These are phyloP conservation scores for Staurois parvus DNA, from an alignment of 2,797 vertebrate species.

Conservation along the genomic window DNA sequence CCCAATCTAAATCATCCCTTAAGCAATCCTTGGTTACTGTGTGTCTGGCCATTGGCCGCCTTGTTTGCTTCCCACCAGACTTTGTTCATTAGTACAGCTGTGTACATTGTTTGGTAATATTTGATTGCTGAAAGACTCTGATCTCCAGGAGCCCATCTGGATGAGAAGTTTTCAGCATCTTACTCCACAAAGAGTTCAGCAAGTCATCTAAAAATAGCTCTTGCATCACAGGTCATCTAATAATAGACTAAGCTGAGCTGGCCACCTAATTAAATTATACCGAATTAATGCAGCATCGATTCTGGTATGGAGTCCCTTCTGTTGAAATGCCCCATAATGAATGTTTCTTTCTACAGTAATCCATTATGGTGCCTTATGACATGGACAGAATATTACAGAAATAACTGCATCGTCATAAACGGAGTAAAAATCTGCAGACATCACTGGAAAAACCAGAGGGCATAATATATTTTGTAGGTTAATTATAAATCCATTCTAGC, in stretches of 20 bases:
- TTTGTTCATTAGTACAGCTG: neutral
- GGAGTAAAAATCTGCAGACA: neutral
- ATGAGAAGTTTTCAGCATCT: slow-evolving; percentile 5
- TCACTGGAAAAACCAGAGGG: neutral
- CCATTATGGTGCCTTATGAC: slow-evolving; percentile 3
- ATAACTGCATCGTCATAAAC: neutral
- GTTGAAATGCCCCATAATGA: slow-evolving; percentile 28
- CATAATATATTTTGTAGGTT: neutral
- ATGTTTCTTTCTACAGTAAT: slow-evolving; percentile 23
- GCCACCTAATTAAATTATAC: slow-evolving; percentile 53
- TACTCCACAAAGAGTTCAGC: slow-evolving; percentile 40
- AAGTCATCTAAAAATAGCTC: slow-evolving; percentile 32
- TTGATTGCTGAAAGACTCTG: neutral
- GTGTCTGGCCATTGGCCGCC: neutral
- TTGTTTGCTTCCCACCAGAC: neutral
- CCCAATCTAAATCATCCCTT: too few species aligned
- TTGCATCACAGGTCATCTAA: slow-evolving; percentile 55
- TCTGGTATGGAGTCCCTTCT: slow-evolving; percentile 24
- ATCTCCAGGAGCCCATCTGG: slow-evolving; percentile 17
- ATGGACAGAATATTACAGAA: neutral
- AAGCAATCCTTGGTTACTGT: too few species aligned
- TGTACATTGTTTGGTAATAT: neutral
- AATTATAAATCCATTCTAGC: neutral
- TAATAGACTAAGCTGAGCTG: slow-evolving; percentile 48
- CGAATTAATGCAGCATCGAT: slow-evolving; percentile 45